Evolutionary conservation across 2,113 vertebrate genomes (phyloP).

Genomic region (Thermophis baileyi): DNA sequence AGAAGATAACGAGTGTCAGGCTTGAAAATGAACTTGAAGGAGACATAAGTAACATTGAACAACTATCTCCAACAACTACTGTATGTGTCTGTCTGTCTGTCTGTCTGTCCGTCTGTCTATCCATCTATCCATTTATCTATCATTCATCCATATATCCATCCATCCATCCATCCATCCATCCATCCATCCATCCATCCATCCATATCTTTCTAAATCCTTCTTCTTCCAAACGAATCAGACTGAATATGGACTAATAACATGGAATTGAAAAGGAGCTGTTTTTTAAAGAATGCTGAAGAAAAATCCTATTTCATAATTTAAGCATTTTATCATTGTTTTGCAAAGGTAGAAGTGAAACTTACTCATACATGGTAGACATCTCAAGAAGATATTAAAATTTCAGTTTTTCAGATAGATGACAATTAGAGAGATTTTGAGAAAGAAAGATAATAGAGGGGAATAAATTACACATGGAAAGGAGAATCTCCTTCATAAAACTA

Average conservation of each 20-base stretch:
- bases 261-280: background rate
- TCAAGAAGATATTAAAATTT: background rate
- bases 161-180: no score
- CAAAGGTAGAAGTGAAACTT: background rate
- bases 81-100: background rate
- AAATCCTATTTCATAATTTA: background rate
- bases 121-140: background rate
- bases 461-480: background rate
- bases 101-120: background rate
- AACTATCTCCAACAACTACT: background rate
- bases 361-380: background rate
- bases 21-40: background rate
- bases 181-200: background rate
- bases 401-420: background rate
- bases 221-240: background rate
- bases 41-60: background rate
- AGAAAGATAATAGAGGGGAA: background rate
- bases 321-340: background rate
- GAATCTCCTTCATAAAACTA: background rate
- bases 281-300: background rate
- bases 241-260: background rate
- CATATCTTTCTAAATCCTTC: background rate
- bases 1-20: background rate
- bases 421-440: background rate
- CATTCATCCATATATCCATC: background rate